Conservation (phyloP, 2,113 vertebrate species). For the Elephas maximus region DNA sequence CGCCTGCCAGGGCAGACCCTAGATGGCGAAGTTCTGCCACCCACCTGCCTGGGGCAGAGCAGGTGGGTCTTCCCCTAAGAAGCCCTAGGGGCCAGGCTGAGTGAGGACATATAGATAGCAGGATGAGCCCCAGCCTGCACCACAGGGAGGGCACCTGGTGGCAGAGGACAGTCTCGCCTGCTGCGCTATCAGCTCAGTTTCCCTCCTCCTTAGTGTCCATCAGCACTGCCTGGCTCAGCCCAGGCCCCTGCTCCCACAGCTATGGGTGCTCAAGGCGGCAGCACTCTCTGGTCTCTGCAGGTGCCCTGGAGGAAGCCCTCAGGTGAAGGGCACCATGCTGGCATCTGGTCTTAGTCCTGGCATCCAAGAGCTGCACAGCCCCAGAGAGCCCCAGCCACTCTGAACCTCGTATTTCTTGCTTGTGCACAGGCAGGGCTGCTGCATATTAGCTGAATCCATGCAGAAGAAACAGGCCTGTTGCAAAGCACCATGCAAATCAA, state of each 20-base stretch:
- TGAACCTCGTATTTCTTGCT: not conserved
- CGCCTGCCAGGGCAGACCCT: not conserved
- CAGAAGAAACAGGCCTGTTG: accelerated
- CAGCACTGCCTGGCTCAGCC: not conserved
- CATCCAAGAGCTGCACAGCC: not conserved
- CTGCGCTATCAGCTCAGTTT: not conserved
- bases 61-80: not conserved
- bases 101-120: accelerated
- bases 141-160: accelerated
- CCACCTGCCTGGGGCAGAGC: not conserved
- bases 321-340: accelerated
- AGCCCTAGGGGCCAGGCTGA: accelerated
- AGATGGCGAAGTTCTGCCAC: accelerated
- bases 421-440: not conserved
- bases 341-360: not conserved
- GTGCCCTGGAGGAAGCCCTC: not conserved
- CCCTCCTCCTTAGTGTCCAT: not conserved
- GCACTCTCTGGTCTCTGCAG: not conserved
- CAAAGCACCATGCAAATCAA: slow-evolving; percentile 49
- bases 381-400: accelerated
- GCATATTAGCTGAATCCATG: not conserved
- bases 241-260: not conserved
- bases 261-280: not conserved
- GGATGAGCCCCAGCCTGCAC: not conserved
- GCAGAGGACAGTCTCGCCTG: accelerated